Evolutionary conservation across 2,797 vertebrate species (phyloP).

Genomic region (Jordanella pulchra): DNA sequence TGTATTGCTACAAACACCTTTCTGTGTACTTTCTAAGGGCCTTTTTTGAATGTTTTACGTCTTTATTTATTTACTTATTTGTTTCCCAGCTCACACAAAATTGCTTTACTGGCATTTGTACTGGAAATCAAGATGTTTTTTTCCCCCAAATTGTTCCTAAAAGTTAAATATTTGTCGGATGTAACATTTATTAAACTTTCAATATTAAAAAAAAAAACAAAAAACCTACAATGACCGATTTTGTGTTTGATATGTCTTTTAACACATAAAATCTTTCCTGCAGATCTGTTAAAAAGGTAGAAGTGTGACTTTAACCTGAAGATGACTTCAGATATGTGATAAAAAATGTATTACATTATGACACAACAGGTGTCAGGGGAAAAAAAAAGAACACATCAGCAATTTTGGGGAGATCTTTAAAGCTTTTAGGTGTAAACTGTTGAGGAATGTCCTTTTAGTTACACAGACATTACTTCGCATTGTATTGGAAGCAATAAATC

Average conservation of each 20-base stretch:
- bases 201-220: neutral
- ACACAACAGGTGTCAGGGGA: slow-evolving; percentile 9
- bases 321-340: slow-evolving; percentile 8
- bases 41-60: neutral
- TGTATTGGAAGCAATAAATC: too few species aligned
- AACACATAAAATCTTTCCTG: neutral
- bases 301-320: neutral
- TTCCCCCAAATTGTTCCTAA: neutral
- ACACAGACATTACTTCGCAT: slow-evolving; percentile 32
- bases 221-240: slow-evolving; percentile 2
- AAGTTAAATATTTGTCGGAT: neutral
- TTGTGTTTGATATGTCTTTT: neutral
- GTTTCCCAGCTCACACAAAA: neutral
- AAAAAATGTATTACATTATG: slow-evolving; percentile 6
- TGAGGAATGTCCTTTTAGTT: slow-evolving; percentile 29
- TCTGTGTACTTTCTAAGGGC: neutral
- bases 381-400: slow-evolving; percentile 24
- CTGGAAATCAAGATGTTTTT: neutral
- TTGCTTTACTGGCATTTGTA: neutral
- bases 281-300: neutral
- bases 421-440: slow-evolving; percentile 21
- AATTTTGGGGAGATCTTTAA: slow-evolving; percentile 19
- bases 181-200: neutral
- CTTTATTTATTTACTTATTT: neutral
- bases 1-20: neutral